Base-by-base conservation (phyloP, 2,888 invertebrate species). In the Stenchaetothrips biformis region DNA sequence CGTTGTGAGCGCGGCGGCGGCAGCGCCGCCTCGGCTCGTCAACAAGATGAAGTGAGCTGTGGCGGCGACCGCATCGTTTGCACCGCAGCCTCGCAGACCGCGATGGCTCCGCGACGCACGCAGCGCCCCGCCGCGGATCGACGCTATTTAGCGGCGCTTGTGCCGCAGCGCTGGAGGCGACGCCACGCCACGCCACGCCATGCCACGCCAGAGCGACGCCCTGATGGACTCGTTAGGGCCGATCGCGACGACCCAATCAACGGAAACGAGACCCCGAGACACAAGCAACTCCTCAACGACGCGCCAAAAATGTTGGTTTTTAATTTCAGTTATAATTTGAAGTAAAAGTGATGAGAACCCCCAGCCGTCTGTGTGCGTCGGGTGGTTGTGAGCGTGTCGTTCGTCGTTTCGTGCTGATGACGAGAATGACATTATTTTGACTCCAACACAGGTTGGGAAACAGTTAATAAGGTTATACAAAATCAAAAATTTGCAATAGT, bases 31-130 rank as follows among this genome's bases (percentile, higher is more conserved):
- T 13, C 59, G 18, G 37, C 37, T 37, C 37, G 37, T 37, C 59
- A 13, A 59, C 13, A 18, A 74, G 67, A 74, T 74, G 67, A 74
- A 74, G 67, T 74, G 67, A 74, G 67, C 59, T 74, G 11, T 37
- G 37, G 37, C 37, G 67, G 11, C 21, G 25, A 74, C 67, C 67
- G 67, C 67, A 74, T 74, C 67, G 67, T 74, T 74, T 74, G 25
- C 67, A 74, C 21, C 21, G 13, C 53, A 18, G 25, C 21, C 67
- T 21, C 25, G 8, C 21, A 25, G 21, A 25, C 25, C 21, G 67
- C 25, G 7, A 11, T 18, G 53, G 53, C 18, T 4, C 13, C 13
- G 13, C 16, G 11, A 53, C 13, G 16, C 16, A 53, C 6, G 53
- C 4, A 8, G 21, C 25, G 25, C 0, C 8, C 21, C 67, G 67